These are phyloP conservation scores for Hypocryptadius cinnamomeus DNA, from an alignment of 2,113 vertebrate species.

Conservation along the genomic window DNA sequence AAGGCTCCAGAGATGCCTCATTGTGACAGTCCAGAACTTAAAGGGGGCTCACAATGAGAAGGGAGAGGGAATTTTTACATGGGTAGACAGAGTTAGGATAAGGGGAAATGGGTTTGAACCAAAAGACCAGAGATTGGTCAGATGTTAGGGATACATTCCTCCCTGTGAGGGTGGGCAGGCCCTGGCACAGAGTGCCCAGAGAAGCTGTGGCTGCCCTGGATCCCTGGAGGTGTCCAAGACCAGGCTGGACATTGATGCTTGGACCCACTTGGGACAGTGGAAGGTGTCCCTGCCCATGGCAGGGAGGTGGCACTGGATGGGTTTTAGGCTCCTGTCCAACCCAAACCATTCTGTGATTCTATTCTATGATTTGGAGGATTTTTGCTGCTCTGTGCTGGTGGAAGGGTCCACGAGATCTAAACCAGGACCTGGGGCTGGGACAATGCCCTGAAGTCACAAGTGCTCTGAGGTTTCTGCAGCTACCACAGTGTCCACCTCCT, in stretches of 20 bases:
- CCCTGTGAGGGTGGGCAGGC: accelerated
- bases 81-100: neutral
- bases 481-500: too few relatives aligned
- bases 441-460: neutral
- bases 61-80: neutral
- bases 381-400: too few relatives aligned
- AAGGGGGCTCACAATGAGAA: neutral
- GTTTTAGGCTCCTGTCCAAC: neutral
- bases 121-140: neutral
- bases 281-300: neutral
- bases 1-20: neutral
- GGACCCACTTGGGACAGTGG: neutral
- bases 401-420: neutral
- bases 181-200: neutral
- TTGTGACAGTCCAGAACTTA: neutral
- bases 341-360: neutral
- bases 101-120: neutral
- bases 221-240: neutral
- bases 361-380: accelerated
- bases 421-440: neutral
- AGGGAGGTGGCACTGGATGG: accelerated
- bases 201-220: neutral
- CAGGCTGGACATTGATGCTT: accelerated
- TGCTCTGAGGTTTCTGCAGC: too few relatives aligned
- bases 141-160: neutral